Base-by-base conservation (phyloP, 2,797 vertebrate genomes). In the Pyrrhura leucotis region DNA sequence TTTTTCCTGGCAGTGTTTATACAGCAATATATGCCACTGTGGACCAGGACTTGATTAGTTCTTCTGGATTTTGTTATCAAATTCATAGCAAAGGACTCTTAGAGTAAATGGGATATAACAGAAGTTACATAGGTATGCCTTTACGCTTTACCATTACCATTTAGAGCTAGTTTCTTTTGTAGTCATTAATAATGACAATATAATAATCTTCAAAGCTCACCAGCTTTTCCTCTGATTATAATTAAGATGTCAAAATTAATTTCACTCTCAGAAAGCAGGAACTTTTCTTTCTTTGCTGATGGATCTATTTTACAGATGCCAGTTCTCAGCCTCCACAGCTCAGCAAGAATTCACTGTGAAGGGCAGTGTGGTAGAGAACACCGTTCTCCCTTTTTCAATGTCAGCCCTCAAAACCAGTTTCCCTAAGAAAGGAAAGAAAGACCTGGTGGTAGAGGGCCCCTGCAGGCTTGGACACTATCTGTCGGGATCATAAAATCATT, bases 231-330 rank as follows among this genome's bases (percentile, higher is more conserved):
- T 93, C 90, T 90, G 88, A 72, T 97, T 97, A 62, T 93, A 98
- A 97, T 96, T 95, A 97, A 97, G 92, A 95, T 94, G 89, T 96
- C 96, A 97, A 94, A 91, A 95, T 89, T 95, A 87, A 97, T 97
- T 97, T 75, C 53, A 40, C 48, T 95, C 94, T 93, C 90, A 65
- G 84, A 96, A 95, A 96, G 80, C 62, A 77, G 81, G 93, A 31
- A 81, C 71, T 91, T 93, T 75, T 58, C 73, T 42, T 40, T 42
- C 85, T 93, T 61, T 61, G 53, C 75, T 82, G 95, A 92, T 65
- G 93, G 85, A 95, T 92, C 79, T 79, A 4, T 92, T 95, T 93
- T 88, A 89, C 88, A 93, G 89, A 45, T 95, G 89, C 72, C 85
- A 87, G 23, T 90, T 86, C 89, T 88, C 85, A 84, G 19, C 83